Conservation (phyloP, 2,797 vertebrate genomes). For the Pantherophis vulpinus region DNA sequence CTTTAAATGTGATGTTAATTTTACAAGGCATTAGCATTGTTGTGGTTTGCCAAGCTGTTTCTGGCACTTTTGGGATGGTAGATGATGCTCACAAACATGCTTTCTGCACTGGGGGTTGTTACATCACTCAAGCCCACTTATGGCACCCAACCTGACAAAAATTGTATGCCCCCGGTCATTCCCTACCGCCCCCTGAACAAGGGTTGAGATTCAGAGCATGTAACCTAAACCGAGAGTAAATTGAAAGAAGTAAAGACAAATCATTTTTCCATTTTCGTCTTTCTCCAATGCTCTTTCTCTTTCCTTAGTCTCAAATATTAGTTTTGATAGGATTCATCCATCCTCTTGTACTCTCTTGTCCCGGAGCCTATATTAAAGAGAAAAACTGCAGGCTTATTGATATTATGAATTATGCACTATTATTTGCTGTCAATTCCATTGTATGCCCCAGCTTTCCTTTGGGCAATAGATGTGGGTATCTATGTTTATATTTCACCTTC, state of each 20-base stretch:
- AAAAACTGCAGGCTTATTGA: background rate
- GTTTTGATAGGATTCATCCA: background rate
- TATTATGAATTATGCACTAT: background rate
- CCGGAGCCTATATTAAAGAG: background rate
- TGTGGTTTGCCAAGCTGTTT: background rate
- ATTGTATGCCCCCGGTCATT: background rate
- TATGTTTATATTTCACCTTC: background rate
- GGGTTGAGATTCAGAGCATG: background rate
- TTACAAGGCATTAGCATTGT: background rate
- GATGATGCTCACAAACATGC: background rate
- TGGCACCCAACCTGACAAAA: background rate
- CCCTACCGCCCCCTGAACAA: accelerated
- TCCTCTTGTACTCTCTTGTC: background rate
- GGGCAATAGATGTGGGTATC: background rate
- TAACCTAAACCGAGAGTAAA: background rate
- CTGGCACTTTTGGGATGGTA: background rate
- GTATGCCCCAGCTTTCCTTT: background rate
- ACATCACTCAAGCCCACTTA: background rate
- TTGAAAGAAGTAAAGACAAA: background rate
- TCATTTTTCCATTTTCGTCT: no score
- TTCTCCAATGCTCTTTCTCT: background rate
- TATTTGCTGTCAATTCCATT: background rate
- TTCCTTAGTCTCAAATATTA: background rate
- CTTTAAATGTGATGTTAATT: background rate
- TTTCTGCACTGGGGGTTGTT: background rate